Base-by-base conservation (phyloP, 2,888 invertebrate genomes). In the Micropterix aruncella region DNA sequence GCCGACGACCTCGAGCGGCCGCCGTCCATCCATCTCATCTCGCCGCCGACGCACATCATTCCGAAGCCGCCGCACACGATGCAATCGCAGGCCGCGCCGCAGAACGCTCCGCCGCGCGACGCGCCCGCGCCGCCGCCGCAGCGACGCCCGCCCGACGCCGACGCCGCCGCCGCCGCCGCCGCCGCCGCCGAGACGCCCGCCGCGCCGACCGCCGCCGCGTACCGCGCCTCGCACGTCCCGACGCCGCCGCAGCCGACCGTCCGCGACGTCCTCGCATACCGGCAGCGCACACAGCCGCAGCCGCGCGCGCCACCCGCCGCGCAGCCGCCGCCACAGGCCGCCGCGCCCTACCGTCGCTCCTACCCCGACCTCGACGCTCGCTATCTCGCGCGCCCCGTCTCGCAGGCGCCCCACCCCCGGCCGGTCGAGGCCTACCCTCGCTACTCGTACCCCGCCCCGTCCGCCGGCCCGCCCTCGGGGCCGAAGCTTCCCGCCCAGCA, bases 41-140 rank as follows among this genome's bases (percentile, higher is more conserved):
- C 50, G 14, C 52, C 55, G 18, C 69, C 74, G 1, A 64, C 70
- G 16, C 70, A 71, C 50, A 64, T 71, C 37, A 72, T 71, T 51
- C 66, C 66, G 43, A 71, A 70, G 51, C 73, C 64, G 18, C 60
- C 60, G 43, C 38, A 38, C 16, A 14, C 38, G 4, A 9, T 38
- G 5, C 14, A 58, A 7, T 27, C 27, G 5, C 5, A 27, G 5
- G 12, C 7, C 12, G 5, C 12, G 12, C 7, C 5, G 7, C 5
- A 7, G 7, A 27, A 12, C 12, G 12, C 5, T 7, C 5, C 60
- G 46, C 55, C 61, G 44, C 64, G 63, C 3, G 43, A 40, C 0
- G 66, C 66, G 15, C 70, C 70, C 5, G 67, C 70, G 18, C 62
- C 64, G 3, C 63, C 65, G 2, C 65, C 66, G 12, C 60, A 57